Evolutionary conservation across 2,888 invertebrate genomes (phyloP), one percentile per base, ranked within the genome.

Genomic region (Pelosia muscerda): DNA sequence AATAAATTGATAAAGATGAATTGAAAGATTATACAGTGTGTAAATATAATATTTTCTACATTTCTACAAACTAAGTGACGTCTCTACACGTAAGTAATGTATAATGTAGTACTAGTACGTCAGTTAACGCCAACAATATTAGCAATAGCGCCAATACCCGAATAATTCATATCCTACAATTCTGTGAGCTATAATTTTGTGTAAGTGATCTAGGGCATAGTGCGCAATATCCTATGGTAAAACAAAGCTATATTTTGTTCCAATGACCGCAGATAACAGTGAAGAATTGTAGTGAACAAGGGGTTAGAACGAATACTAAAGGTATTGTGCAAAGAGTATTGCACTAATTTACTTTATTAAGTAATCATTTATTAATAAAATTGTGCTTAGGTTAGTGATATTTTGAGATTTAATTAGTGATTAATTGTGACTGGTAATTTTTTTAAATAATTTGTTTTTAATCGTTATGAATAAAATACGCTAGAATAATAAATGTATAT

Each of bases 171-270:
- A 65, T 68, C 72, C 65, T 38, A 6, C 62, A 42, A 15, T 42
- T 25, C 60, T 62, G 13, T n/a, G 70, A 58, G 71, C 61, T 79
- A 59, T 81, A 78, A 79, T 81, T 79, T 79, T 53, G 68, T 54
- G 64, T 74, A 22, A 55, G 66, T 68, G 71, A 79, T 71, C 68
- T 78, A 70, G 78, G 72, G 65, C 72, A 28, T 65, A 31, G 34
- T 66, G 54, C 78, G 78, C 81, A 78, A 78, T 81, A 72, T 81
- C 76, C 75, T 80, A 73, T 62, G 9, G 42, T 65, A n/a, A 28
- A 54, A 19, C 38, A 38, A 64, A 54, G 31, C 56, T 11, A 31
- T 56, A 60, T 53, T 68, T 61, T 63, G 34, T 57, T 26, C 59
- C 31, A 34, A 31, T 28, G 53, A 42, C 55, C 56, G 38, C 25